These are phyloP conservation scores for Eulithis prunata DNA, from an alignment of 2,888 invertebrate species.

Conservation along the genomic window DNA sequence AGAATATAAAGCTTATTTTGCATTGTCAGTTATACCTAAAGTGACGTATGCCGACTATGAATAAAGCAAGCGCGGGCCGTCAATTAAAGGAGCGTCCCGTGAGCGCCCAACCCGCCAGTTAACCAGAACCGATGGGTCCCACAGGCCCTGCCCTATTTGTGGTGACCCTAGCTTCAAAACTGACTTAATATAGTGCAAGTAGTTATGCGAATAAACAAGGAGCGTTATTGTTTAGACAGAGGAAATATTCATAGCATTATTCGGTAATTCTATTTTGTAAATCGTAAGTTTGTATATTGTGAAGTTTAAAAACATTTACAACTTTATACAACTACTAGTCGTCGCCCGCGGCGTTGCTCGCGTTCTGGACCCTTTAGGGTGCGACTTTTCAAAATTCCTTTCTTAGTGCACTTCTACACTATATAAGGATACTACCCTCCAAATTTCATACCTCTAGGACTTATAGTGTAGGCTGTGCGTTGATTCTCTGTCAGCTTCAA, in stretches of 20 bases:
- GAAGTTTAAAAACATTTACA: too few relatives aligned
- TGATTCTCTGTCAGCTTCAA: too few relatives aligned
- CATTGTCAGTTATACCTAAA: neutral
- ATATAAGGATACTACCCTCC: too few relatives aligned
- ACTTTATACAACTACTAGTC: too few relatives aligned
- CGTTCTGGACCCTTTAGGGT: too few relatives aligned
- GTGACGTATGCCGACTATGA: constrained; percentile 10
- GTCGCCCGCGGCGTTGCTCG: too few relatives aligned
- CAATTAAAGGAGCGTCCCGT: constrained; percentile 26
- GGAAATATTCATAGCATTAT: neutral
- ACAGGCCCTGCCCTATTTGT: constrained; percentile 18
- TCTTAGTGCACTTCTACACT: too few relatives aligned
- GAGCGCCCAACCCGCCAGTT: constrained; percentile 24
- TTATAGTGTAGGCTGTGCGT: too few relatives aligned
- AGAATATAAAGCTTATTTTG: neutral
- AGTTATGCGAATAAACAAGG: neutral
- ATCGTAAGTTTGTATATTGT: too few relatives aligned
- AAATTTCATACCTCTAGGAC: too few relatives aligned
- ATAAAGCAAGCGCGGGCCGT: constrained; percentile 32
- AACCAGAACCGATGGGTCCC: constrained; percentile 28
- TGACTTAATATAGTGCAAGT: constrained; percentile 8
- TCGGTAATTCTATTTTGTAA: too few relatives aligned
- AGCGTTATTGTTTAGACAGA: neutral
- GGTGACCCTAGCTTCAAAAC: constrained; percentile 29
- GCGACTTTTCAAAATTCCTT: too few relatives aligned